Evolutionary conservation across 2,888 invertebrate species (phyloP).

Genomic region (Nomada goodeniana): DNA sequence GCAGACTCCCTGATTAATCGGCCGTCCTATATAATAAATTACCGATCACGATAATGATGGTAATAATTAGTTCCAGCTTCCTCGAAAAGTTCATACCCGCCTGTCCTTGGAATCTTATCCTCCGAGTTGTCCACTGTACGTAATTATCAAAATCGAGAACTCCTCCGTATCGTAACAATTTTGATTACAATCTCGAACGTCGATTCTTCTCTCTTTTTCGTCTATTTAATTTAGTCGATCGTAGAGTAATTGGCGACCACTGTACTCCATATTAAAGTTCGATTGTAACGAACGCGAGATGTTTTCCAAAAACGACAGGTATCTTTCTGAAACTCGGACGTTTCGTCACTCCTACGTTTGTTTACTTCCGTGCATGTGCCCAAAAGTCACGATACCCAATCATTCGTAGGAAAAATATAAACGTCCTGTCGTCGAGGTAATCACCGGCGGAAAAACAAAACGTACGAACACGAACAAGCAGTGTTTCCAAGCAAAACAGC

Average conservation of each 20-base stretch:
- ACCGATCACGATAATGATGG: constrained; percentile 47
- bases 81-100: background rate
- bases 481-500: background rate
- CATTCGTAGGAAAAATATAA: background rate
- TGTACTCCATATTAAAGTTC: too few relatives aligned
- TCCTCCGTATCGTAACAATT: background rate
- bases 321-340: too few relatives aligned
- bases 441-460: background rate
- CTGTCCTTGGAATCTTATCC: background rate
- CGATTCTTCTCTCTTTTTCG: too few relatives aligned
- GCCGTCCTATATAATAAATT: constrained; percentile 55
- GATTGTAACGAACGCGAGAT: too few relatives aligned
- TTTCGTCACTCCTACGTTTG: background rate
- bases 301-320: too few relatives aligned
- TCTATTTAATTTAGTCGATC: too few relatives aligned
- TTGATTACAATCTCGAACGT: background rate
- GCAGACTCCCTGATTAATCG: constrained; percentile 47
- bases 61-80: constrained; percentile 50
- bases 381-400: background rate
- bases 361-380: background rate
- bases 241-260: too few relatives aligned
- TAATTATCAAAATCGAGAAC: constrained; percentile 4
- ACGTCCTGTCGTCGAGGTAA: too few relatives aligned
- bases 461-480: background rate
- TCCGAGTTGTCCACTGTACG: background rate